phyloP scores from a whole-genome alignment of 2,888 invertebrate species.

The Bruchidius siliquastri region DNA sequence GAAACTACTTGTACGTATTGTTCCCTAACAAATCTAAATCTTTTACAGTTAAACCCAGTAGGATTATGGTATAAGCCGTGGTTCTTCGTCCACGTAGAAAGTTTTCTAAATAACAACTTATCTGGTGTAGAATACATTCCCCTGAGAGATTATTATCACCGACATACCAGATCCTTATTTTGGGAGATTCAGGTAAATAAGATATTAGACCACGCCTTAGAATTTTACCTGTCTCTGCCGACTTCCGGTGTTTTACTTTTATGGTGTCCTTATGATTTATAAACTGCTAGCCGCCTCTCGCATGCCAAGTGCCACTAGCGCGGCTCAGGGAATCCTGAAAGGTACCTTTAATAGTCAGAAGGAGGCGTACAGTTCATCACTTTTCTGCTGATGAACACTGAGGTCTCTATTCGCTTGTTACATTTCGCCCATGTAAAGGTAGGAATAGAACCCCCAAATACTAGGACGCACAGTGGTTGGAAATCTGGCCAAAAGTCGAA shows the following conservation, averaged over 20 bases:
- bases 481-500: too few relatives aligned
- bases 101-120: conserved; percentile 44
- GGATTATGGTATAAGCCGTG: conserved; percentile 77
- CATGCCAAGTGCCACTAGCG: not conserved
- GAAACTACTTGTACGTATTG: not conserved
- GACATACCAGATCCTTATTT: conserved; percentile 75
- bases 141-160: conserved; percentile 74
- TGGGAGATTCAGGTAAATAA: conserved; percentile 71
- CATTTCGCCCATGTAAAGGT: too few relatives aligned
- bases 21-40: not conserved
- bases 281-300: not conserved
- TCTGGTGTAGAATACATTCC: conserved; percentile 67
- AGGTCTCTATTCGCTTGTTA: too few relatives aligned
- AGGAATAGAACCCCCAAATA: too few relatives aligned
- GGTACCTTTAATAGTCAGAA: too few relatives aligned
- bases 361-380: too few relatives aligned
- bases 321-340: not conserved
- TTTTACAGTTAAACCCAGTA: conserved; percentile 61
- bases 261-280: not conserved
- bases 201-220: conserved; percentile 1
- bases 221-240: conserved; percentile 7
- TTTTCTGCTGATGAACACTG: too few relatives aligned
- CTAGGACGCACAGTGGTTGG: too few relatives aligned
- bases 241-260: conserved; percentile 7
- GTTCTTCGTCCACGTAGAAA: conserved; percentile 76